Evolutionary conservation across 2,888 invertebrate genomes (phyloP).

Genomic region (Agriopis marginaria): DNA sequence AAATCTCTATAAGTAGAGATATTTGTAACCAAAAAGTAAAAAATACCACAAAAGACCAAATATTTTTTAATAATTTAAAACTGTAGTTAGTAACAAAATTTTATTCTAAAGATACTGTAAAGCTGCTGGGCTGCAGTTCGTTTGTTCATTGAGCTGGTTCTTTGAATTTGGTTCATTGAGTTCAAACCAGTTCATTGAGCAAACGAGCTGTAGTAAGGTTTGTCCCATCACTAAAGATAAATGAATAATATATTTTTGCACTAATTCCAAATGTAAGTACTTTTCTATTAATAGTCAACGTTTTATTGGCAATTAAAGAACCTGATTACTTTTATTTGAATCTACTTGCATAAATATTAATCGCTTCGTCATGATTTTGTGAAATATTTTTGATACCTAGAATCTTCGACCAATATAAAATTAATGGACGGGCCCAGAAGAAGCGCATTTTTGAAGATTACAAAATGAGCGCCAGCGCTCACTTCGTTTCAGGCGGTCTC

Average conservation of each 20-base stretch:
- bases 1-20: no score
- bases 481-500: no score
- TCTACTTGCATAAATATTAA: slow-evolving; percentile 3
- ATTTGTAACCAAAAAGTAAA: no score
- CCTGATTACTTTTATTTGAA: background rate
- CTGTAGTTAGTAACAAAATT: no score
- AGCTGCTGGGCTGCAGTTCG: background rate
- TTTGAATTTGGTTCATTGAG: background rate
- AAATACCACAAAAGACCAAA: no score
- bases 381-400: background rate
- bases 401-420: no score
- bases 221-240: slow-evolving; percentile 5
- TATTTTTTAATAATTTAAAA: no score
- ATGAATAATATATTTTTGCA: background rate
- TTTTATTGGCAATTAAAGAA: slow-evolving; percentile 12
- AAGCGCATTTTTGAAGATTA: no score
- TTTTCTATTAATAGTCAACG: slow-evolving; percentile 10
- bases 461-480: no score
- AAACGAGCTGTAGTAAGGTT: background rate
- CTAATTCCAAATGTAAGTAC: background rate
- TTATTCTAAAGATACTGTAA: no score
- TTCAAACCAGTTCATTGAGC: background rate
- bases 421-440: no score
- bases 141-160: background rate
- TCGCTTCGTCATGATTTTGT: background rate